Conservation (phyloP, 2,113 vertebrate species). For the Dolichallabes microphthalmus region DNA sequence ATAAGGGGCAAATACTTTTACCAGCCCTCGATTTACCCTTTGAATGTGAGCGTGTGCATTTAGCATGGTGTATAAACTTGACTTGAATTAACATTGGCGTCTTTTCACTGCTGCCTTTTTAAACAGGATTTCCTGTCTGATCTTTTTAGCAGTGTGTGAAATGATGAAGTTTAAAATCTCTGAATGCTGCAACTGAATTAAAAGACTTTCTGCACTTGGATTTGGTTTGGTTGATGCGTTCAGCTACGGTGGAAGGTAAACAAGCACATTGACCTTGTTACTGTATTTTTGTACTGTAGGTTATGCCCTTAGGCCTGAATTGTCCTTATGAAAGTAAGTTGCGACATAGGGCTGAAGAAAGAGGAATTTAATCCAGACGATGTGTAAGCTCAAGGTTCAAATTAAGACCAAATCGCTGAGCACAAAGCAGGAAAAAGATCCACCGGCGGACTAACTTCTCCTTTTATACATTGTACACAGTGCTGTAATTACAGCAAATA, state of each 20-base stretch:
- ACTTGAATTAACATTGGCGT: not conserved
- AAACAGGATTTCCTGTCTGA: not conserved
- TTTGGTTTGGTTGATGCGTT: not conserved
- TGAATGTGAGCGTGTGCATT: not conserved
- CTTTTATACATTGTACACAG: too few species aligned
- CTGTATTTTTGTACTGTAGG: too few species aligned
- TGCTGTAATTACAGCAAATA: too few species aligned
- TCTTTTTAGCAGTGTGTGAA: conserved; percentile 24
- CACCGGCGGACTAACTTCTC: too few species aligned
- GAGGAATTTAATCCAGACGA: too few species aligned
- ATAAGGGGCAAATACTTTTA: not conserved
- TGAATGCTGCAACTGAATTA: conserved; percentile 46
- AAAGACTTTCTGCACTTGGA: conserved; percentile 57
- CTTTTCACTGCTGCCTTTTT: conserved; percentile 15
- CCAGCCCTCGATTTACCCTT: not conserved
- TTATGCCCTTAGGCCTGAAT: too few species aligned
- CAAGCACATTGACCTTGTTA: too few species aligned
- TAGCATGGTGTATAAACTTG: not conserved
- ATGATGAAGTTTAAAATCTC: conserved; percentile 5
- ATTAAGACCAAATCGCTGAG: too few species aligned
- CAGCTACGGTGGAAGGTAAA: not conserved
- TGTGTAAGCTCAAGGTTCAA: too few species aligned
- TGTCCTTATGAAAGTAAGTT: too few species aligned
- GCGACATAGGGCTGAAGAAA: too few species aligned
- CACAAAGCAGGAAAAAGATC: too few species aligned